A percentile compares a stretch with the other conserved stretches of the same genome.
phyloP scores from a whole-genome alignment of 2,888 invertebrate species.

The Drosophila colorata region DNA sequence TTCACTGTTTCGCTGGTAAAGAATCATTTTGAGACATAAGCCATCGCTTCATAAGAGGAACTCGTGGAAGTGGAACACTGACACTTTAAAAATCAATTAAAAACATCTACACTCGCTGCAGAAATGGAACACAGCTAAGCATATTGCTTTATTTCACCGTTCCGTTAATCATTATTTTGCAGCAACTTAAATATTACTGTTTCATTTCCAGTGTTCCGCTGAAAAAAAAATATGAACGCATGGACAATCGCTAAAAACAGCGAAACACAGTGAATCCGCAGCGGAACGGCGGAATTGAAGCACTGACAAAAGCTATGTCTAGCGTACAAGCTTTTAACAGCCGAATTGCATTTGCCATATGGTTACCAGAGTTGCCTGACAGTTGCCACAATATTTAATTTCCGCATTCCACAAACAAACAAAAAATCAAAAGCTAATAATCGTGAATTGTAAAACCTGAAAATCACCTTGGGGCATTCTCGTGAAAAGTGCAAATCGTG shows the following conservation, averaged over 20 bases:
- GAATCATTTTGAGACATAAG: no score
- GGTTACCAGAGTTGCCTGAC: background rate
- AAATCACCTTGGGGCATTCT: background rate
- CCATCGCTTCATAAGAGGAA: no score
- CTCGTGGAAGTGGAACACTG: no score
- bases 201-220: background rate
- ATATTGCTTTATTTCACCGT: no score
- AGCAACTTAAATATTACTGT: background rate
- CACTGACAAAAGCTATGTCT: background rate
- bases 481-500: background rate
- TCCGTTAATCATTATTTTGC: no score
- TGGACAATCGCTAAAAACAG: no score
- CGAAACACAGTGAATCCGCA: no score
- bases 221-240: no score
- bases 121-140: no score
- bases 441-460: background rate
- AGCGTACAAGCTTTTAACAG: background rate
- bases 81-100: no score
- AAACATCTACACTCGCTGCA: no score
- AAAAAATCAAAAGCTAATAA: background rate
- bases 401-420: background rate
- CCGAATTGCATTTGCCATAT: background rate
- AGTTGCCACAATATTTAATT: background rate
- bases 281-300: constrained; percentile 2
- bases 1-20: no score